Evolutionary conservation across 2,113 vertebrate genomes (phyloP), one percentile per base, ranked within the genome.

Genomic region (Hylia prasina): DNA sequence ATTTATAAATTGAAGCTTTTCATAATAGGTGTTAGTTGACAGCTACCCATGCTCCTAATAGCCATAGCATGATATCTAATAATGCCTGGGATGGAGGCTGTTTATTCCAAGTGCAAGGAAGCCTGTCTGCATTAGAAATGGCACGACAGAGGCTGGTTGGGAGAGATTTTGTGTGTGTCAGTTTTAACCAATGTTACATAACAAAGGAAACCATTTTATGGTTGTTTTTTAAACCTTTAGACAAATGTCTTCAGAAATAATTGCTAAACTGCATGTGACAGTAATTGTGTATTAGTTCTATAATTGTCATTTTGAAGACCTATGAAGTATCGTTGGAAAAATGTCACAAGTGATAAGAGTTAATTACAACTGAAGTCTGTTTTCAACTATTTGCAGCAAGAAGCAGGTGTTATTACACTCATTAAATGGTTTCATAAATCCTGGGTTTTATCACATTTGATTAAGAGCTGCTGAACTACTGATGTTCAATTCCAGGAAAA

Each of bases 291-390:
- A 97, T 98, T 98, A 97, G 97, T 97, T 97, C 96, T 96, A 12
- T 98, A 98, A 98, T 98, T 98, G 98, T 98, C 96, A 93, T 98
- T 97, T 98, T 98, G 97, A 98, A 97, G 97, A 97, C 97, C 97
- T 96, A 97, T 96, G 97, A 98, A 98, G 97, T 98, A 98, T 98
- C 96, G 95, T 90, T 97, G 94, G 90, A 97, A 97, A 97, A 98
- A 97, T 97, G 98, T 98, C 98, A 98, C 96, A 94, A 90, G 96
- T 94, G 97, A 98, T 98, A 97, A 98, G 97, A 95, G 96, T 98
- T 98, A 98, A 98, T 98, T 97, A 97, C 98, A 97, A 95, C 95
- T 97, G 97, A 98, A 98, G 97, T 97, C 98, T 98, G 97, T 98
- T 98, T 97, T 98, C 97, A 90, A 97, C 97, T 97, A 95, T 97